Conservation (phyloP, 2,888 invertebrate genomes). For the Apantesis nais region DNA sequence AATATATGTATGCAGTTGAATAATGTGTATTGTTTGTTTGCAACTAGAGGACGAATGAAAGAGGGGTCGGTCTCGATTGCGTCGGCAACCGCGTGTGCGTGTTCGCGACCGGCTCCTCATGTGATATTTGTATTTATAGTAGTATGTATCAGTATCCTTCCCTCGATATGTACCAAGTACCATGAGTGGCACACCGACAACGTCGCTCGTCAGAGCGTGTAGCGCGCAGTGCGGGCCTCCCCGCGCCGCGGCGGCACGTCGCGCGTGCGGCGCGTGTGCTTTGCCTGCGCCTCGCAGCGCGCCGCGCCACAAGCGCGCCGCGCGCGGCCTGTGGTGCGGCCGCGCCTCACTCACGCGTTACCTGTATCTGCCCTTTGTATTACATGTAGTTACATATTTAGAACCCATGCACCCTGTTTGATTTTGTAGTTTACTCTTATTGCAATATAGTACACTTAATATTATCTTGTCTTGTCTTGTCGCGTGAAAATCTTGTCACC, state of each 20-base stretch:
- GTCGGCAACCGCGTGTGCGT: not conserved
- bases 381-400: conserved; percentile 8
- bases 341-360: no score
- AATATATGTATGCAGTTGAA: conserved; percentile 22
- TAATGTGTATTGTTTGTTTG: conserved; percentile 14
- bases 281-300: not conserved
- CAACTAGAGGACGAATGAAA: conserved; percentile 18
- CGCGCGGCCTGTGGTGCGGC: no score
- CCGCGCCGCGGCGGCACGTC: not conserved
- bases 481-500: not conserved
- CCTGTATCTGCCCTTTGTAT: not conserved
- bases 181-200: not conserved
- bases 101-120: not conserved
- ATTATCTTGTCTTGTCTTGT: not conserved
- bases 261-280: not conserved
- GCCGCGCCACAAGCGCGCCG: no score
- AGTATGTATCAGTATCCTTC: not conserved
- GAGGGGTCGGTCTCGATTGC: not conserved
- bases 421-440: conserved; percentile 18
- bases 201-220: not conserved
- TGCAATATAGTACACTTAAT: not conserved
- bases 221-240: not conserved
- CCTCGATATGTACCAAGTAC: not conserved
- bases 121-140: not conserved
- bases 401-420: conserved; percentile 25